Base-by-base conservation (phyloP, 2,797 vertebrate genomes). In the Euthynnus affinis region DNA sequence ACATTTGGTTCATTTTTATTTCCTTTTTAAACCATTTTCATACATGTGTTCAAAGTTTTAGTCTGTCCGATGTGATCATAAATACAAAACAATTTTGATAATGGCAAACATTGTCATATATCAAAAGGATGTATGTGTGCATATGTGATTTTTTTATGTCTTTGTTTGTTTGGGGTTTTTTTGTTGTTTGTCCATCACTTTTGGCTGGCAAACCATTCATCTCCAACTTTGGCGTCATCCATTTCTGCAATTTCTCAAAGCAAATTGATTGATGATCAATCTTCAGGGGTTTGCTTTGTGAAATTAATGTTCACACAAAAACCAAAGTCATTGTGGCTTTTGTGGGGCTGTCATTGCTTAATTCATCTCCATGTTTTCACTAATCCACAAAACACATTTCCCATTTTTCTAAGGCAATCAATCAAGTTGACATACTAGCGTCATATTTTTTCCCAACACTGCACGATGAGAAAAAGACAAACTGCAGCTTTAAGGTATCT, bases 181-280 rank as follows among this genome's bases (percentile, higher is more conserved):
- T 86, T 82, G 67, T 84, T 87, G 69, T 91, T 83, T 88, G 85
- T 91, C 83, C 81, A 84, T 93, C 87, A 88, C 76, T 83, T 90
- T 82, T 83, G 76, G 89, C 84, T 92, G 91, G 82, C 85, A 90
- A 89, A 78, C 81, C 87, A 91, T 94, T 91, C 80, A 89, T 92
- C 82, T 88, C 80, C 84, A 88, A 88, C 89, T 84, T 82, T 81
- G 76, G 56, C 68, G 73, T 87, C 86, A 93, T 90, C 87, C 86
- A 89, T 93, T 88, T 87, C 70, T 81, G 80, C 86, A 81, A 79
- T 92, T 92, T 92, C 91, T 91, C 88, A 88, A 88, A 89, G 84
- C 82, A 87, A 89, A 88, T 77, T 92, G 91, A 94, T 91, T 89
- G 89, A 91, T 92, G 82, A 91, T 88, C 87, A 72, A 81, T 91